Conservation (phyloP, 2,113 vertebrate species). For the Telmatochromis sp. region DNA sequence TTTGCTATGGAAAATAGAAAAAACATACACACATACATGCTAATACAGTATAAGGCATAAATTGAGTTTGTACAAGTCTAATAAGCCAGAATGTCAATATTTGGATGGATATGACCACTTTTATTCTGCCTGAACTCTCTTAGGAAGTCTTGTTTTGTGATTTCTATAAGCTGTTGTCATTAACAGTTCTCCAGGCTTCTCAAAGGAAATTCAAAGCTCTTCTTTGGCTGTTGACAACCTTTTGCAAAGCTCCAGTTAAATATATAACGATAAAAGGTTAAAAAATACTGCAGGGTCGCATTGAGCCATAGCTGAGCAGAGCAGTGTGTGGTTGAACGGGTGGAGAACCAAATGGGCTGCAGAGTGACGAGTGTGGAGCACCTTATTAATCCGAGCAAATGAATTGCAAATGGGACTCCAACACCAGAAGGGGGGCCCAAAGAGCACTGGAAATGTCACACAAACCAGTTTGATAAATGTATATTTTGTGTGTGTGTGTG, state of each 20-base stretch:
- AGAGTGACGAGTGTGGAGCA: not conserved
- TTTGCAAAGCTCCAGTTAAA: not conserved
- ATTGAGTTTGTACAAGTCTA: not conserved
- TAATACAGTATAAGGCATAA: not conserved
- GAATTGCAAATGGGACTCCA: not conserved
- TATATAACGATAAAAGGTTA: not conserved
- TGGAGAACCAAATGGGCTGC: not conserved
- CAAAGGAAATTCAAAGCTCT: not conserved
- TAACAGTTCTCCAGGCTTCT: not conserved
- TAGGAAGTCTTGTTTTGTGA: not conserved
- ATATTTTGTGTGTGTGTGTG: not conserved
- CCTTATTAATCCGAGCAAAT: not conserved
- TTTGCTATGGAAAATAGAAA: not conserved
- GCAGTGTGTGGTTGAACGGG: not conserved
- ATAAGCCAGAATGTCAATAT: not conserved
- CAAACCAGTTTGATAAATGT: not conserved
- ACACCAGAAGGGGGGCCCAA: not conserved
- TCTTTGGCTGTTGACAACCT: not conserved
- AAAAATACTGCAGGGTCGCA: not conserved
- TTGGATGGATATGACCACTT: not conserved
- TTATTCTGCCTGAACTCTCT: not conserved
- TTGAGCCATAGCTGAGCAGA: not conserved
- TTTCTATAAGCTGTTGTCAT: not conserved
- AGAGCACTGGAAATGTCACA: not conserved
- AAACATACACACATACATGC: not conserved